Evolutionary conservation across 2,113 vertebrate species (phyloP).

Genomic region (Eulemur rufifrons): DNA sequence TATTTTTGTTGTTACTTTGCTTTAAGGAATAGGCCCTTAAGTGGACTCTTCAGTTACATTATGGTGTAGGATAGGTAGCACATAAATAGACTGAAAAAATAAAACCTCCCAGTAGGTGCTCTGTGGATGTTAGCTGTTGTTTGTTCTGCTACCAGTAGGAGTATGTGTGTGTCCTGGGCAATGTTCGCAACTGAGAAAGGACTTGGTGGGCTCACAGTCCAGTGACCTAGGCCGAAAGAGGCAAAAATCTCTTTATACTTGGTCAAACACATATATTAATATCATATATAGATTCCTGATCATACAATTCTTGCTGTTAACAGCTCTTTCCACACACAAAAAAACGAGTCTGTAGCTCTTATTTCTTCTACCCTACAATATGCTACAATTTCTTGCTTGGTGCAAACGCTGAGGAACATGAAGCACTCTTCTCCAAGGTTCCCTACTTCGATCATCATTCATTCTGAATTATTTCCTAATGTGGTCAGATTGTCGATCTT

Average conservation of each 20-base stretch:
- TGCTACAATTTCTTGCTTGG: background rate
- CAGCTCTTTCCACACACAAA: background rate
- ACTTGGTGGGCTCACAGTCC: background rate
- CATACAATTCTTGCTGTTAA: slow-evolving; percentile 3
- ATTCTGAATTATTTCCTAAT: background rate
- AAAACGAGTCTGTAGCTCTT: background rate
- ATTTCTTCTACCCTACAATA: background rate
- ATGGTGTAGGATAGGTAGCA: background rate
- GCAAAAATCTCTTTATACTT: background rate
- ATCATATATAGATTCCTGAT: background rate
- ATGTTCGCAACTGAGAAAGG: background rate
- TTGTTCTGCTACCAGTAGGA: background rate
- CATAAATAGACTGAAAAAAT: background rate
- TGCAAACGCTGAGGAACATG: background rate
- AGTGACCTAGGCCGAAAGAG: background rate
- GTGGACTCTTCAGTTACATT: background rate
- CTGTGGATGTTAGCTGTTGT: background rate
- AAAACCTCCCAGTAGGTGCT: background rate
- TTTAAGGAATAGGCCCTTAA: slow-evolving; percentile 1
- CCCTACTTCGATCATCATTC: background rate
- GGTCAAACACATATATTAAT: background rate
- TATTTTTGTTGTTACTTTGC: background rate
- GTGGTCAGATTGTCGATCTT: background rate
- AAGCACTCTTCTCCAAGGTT: background rate
- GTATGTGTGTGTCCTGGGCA: background rate